Evolutionary conservation across 2,797 vertebrate genomes (phyloP), one percentile per base, ranked within the genome.

Genomic region (Euthynnus affinis): DNA sequence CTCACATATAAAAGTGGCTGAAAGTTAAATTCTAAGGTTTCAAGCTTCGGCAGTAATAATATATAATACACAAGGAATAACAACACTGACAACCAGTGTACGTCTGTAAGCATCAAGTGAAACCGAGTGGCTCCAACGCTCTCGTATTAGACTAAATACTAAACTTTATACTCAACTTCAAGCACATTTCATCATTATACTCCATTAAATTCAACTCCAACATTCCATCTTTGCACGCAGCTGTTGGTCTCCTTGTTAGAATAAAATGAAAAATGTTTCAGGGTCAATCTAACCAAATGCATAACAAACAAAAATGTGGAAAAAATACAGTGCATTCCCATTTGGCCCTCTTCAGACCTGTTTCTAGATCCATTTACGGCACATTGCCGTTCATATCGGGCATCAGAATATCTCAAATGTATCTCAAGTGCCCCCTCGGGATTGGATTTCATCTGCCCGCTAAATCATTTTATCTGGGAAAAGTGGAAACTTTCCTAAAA

Each of bases 41-140:
- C 49, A 65, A 80, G 65, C 71, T 64, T 67, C 51, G 6, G 67
- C n/a, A 46, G 61, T 69, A 70, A 90, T 69, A 52, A 84, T 52
- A 83, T 69, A 77, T 72, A 68, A 71, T 52, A 63, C 5, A 48
- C 40, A 72, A 9, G 10, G 25, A 85, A 55, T 46, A 58, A 76
- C 67, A 65, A 73, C 63, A 49, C n/a, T 75, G 67, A 76, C 61
- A 66, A 71, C 73, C 57, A n/a, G 42, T 6, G 49, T 27, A 27
- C 61, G 44, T 69, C 42, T 59, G 51, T 25, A 2, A 55, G 73
- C 42, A 67, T 27, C 22, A 55, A 53, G 22, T n/a, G n/a, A 59
- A 56, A 61, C 57, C 13, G 18, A 75, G 14, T 14, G 10, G 20
- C 6, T 68, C 49, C 62, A 57, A 82, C 76, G 27, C 56, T 18